Percentiles rank a stretch among this genome's conserved stretches.
These are phyloP conservation scores for Tangara arthus DNA, from an alignment of 2,797 vertebrate species.

Conservation along the genomic window DNA sequence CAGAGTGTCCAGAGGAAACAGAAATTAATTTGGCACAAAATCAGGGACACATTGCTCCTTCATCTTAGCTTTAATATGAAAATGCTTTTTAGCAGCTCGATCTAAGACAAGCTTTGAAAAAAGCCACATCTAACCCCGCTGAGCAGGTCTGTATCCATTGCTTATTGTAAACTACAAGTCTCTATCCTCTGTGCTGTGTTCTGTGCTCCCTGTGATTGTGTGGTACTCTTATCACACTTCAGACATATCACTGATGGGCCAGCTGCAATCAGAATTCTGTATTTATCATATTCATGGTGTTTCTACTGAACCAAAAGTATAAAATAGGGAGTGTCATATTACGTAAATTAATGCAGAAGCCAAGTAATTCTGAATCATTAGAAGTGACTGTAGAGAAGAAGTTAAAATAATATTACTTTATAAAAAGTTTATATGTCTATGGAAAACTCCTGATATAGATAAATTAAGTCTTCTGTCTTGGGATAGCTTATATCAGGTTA, in stretches of 20 bases:
- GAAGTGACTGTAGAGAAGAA: not conserved
- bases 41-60: not conserved
- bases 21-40: not conserved
- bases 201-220: not conserved
- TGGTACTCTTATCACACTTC: not conserved
- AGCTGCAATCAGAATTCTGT: not conserved
- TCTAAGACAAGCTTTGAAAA: not conserved
- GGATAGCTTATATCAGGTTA: not conserved
- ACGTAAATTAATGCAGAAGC: not conserved
- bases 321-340: not conserved
- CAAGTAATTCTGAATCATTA: not conserved
- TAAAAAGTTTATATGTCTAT: not conserved
- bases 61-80: not conserved
- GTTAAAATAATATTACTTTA: not conserved
- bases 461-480: not conserved
- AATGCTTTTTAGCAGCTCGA: not conserved
- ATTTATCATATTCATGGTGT: not conserved
- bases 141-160: not conserved
- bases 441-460: not conserved
- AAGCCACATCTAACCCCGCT: not conserved
- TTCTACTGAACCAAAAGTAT: not conserved
- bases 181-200: not conserved
- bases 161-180: not conserved
- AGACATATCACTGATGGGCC: not conserved
- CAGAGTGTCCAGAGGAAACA: not conserved